Percentiles rank a stretch among this genome's conserved stretches.
These are phyloP conservation scores for Acanthurus lineatus DNA, from an alignment of 2,797 vertebrate genomes.

Conservation along the genomic window DNA sequence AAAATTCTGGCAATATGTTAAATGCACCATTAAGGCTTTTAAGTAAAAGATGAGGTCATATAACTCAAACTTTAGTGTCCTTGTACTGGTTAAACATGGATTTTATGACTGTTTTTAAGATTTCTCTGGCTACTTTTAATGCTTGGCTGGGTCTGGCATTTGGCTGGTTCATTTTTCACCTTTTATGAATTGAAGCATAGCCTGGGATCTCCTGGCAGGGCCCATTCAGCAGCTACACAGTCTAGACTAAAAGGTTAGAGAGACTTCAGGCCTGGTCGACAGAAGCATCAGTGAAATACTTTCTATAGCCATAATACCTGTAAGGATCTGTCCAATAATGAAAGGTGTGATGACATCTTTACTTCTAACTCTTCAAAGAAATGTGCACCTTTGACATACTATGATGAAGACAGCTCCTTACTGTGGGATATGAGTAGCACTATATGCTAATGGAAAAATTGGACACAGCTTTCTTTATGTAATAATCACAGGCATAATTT, in stretches of 20 bases:
- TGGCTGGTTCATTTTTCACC: constrained; percentile 55
- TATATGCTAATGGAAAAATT: too few species aligned
- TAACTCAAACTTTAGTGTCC: constrained; percentile 51
- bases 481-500: too few species aligned
- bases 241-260: constrained; percentile 32
- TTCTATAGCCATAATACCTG: neutral
- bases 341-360: neutral
- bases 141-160: constrained; percentile 48
- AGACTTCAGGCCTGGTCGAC: constrained; percentile 17
- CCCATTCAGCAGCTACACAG: constrained; percentile 18
- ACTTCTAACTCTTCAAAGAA: neutral
- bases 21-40: constrained; percentile 52
- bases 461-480: too few species aligned
- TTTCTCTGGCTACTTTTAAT: constrained; percentile 43
- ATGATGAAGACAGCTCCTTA: too few species aligned
- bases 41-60: constrained; percentile 44
- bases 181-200: constrained; percentile 54
- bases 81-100: constrained; percentile 38
- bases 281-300: constrained; percentile 15
- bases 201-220: constrained; percentile 8
- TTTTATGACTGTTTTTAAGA: constrained; percentile 61
- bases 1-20: constrained; percentile 49
- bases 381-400: too few species aligned
- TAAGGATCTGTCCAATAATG: constrained; percentile 3
- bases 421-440: too few species aligned